Conservation (phyloP, 2,113 vertebrate genomes). For the Tychaedon coryphoeus region DNA sequence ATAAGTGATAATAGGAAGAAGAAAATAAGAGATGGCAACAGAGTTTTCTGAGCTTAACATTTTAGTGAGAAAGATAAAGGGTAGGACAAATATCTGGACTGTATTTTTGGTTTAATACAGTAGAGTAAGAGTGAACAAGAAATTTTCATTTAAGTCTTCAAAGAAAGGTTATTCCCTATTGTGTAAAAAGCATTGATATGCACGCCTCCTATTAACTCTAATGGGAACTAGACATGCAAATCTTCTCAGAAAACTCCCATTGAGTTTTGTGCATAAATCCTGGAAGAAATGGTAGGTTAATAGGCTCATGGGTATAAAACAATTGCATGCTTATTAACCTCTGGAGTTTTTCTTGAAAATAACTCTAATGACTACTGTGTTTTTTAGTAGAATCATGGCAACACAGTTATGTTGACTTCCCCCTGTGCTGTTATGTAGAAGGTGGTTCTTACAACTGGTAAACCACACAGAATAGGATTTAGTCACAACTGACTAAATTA, state of each 20-base stretch:
- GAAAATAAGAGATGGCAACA: background rate
- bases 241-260: background rate
- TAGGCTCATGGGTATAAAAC: background rate
- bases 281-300: background rate
- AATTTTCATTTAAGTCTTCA: constrained; percentile 14
- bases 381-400: background rate
- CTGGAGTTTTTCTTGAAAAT: background rate
- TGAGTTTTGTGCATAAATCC: background rate
- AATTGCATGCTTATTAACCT: constrained; percentile 12
- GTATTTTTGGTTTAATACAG: background rate
- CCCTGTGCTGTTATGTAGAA: background rate
- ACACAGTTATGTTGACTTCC: background rate
- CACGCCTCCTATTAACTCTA: background rate
- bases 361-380: background rate
- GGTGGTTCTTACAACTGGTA: background rate
- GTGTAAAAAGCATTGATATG: background rate
- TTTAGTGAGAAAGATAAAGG: background rate
- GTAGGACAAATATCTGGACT: background rate
- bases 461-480: background rate
- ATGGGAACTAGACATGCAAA: constrained; percentile 1
- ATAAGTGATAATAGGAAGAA: background rate
- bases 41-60: background rate
- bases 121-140: background rate
- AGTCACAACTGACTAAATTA: background rate
- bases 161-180: background rate